Evolutionary conservation across 2,113 vertebrate species (phyloP), one percentile per base, ranked within the genome.

Genomic region (Siniperca chuatsi): DNA sequence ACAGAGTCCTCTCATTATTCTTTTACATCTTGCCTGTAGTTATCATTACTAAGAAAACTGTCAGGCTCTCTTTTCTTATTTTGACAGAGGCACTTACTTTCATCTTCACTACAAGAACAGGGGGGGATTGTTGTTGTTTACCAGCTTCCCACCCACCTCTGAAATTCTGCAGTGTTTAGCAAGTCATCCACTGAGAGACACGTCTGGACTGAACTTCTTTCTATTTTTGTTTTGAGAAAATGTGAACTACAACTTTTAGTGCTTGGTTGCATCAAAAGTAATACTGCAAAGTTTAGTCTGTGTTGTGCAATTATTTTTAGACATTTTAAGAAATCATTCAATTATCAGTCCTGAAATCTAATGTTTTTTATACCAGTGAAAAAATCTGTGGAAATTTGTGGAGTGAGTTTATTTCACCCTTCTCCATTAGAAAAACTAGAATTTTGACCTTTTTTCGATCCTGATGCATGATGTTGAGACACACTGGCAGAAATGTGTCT

Each of bases 21-120:
- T 90, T 93, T 94, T 33, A 92, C 83, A 87, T 82, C 61, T 89
- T 44, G 82, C 89, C 85, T 82, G 64, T 65, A 82, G 90, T 92
- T 92, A 89, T 91, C 61, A 81, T 92, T 85, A 78, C 87, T 60
- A 48, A 86, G 84, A 89, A 88, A 83, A 75, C 66, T 4, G 15
- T 72, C 90, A 89, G 65, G 25, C 48, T 84, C 44, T 55, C 84
- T 75, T 81, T 46, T 50, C 58, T 79, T 87, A 78, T 82, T 89
- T 84, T 90, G 86, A 90, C 84, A 86, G 81, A 84, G 76, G 80
- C 69, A 55, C 73, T 81, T 81, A 67, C 82, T 93, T 93, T 93
- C 73, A 93, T 92, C 92, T 85, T 81, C 62, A 54, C 79, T 11
- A 75, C 64, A 71, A 61, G 75, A 88, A 82, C 55, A 42, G 25